Conservation (phyloP, 2,888 invertebrate species). For the Drosophila macrothrix region DNA sequence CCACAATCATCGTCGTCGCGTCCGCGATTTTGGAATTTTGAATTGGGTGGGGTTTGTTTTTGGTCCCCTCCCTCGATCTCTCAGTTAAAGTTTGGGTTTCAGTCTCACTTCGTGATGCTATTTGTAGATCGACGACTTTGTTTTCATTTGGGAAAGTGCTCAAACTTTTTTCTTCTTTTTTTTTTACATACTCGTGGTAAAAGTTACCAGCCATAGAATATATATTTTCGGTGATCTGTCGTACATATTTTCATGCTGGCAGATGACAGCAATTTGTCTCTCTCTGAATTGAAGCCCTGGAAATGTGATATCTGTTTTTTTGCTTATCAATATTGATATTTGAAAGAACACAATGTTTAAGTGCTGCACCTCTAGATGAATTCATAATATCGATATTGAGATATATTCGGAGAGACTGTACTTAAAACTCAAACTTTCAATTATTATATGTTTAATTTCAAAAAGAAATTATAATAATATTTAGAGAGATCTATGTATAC, state of each 20-base stretch:
- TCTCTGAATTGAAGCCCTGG: background rate
- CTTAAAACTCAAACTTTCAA: background rate
- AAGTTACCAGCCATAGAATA: slow-evolving; percentile 1
- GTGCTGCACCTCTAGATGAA: background rate
- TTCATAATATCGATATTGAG: background rate
- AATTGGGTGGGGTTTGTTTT: slow-evolving; percentile 8
- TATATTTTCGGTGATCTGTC: background rate
- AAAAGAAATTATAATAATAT: background rate
- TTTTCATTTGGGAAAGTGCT: slow-evolving; percentile 75
- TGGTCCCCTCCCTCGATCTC: background rate
- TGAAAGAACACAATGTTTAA: background rate
- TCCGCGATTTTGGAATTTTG: slow-evolving; percentile 20
- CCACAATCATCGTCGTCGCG: slow-evolving; percentile 50
- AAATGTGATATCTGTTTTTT: background rate
- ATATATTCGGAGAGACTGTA: background rate
- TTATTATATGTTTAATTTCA: background rate
- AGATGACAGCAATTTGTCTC: background rate
- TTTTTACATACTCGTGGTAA: background rate
- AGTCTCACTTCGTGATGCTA: slow-evolving; percentile 63
- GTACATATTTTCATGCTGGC: background rate
- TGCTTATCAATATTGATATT: too few relatives aligned
- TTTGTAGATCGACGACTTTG: slow-evolving; percentile 71
- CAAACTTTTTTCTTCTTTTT: slow-evolving; percentile 27
- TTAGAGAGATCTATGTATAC: background rate
- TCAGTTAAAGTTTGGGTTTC: background rate